A percentile compares a stretch with the other conserved stretches of the same genome.
phyloP scores from a whole-genome alignment of 2,888 invertebrate species.

The Volucella inflata region DNA sequence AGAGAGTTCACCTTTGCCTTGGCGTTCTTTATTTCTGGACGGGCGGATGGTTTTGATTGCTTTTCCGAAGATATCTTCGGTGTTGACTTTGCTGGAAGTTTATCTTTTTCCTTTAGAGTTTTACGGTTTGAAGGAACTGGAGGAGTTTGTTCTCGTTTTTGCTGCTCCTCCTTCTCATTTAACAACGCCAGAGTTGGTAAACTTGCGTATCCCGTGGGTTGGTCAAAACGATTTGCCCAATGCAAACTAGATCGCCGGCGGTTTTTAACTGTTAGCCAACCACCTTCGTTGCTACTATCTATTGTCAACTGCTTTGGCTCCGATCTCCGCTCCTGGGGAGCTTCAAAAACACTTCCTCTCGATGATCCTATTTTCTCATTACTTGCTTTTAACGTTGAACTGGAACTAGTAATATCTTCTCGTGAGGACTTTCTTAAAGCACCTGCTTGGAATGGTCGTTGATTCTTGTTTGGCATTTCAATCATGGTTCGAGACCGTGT shows the following conservation, averaged over 20 bases:
- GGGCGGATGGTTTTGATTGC: slow-evolving; percentile 60
- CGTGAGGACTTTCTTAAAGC: slow-evolving; percentile 78
- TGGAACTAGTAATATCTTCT: slow-evolving; percentile 83
- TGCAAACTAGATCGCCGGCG: slow-evolving; percentile 88
- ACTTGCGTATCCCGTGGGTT: slow-evolving; percentile 93
- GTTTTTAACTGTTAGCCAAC: slow-evolving; percentile 95
- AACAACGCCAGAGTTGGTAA: slow-evolving; percentile 88
- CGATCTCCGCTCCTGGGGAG: slow-evolving; percentile 78
- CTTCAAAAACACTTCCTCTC: slow-evolving; percentile 80
- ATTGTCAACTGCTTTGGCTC: slow-evolving; percentile 81
- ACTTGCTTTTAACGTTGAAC: slow-evolving; percentile 83
- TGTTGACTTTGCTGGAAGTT: slow-evolving; percentile 39
- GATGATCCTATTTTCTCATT: slow-evolving; percentile 81
- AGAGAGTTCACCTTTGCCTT: slow-evolving; percentile 82
- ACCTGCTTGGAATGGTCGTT: slow-evolving; percentile 61
- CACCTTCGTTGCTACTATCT: slow-evolving; percentile 83
- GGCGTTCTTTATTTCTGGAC: slow-evolving; percentile 82
- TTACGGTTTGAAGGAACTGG: slow-evolving; percentile 28
- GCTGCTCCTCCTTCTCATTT: slow-evolving; percentile 82
- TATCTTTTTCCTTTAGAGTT: slow-evolving; percentile 60
- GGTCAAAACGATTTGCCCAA: slow-evolving; percentile 91
- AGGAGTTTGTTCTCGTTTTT: slow-evolving; percentile 24
- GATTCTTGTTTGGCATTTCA: slow-evolving; percentile 79
- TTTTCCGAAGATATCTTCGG: slow-evolving; percentile 74
- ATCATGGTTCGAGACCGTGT: slow-evolving; percentile 83